These are phyloP conservation scores for Empis stercorea DNA, from an alignment of 2,888 invertebrate species.

Conservation along the genomic window DNA sequence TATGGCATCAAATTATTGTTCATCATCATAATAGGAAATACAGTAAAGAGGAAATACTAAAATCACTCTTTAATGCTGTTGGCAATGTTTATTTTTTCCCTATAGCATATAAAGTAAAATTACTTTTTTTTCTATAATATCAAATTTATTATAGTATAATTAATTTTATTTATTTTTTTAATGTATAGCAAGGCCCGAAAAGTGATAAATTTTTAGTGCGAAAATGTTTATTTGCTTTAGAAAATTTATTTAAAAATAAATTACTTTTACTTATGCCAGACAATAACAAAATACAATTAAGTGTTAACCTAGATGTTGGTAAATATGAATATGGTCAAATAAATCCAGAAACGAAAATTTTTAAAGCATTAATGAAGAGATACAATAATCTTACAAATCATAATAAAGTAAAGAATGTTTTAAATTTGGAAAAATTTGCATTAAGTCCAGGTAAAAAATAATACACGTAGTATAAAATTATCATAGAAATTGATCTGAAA, in stretches of 20 bases:
- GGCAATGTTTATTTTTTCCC: conserved; percentile 10
- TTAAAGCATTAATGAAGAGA: conserved; percentile 5
- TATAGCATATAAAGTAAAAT: conserved; percentile 10
- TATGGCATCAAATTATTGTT: conserved; percentile 5
- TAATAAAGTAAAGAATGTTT: conserved; percentile 8
- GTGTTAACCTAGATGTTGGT: conserved; percentile 6
- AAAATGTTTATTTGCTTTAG: conserved; percentile 6
- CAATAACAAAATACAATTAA: background rate
- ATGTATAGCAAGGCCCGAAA: background rate
- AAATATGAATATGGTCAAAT: conserved; percentile 11
- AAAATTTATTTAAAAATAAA: conserved; percentile 6
- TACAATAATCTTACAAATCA: conserved; percentile 4
- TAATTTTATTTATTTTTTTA: no score
- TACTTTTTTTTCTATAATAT: no score
- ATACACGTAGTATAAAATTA: no score
- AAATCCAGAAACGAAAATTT: conserved; percentile 9
- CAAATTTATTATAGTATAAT: no score
- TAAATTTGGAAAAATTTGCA: conserved; percentile 7
- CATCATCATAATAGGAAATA: conserved; percentile 4
- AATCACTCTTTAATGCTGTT: conserved; percentile 5
- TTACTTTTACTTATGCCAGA: conserved; percentile 2
- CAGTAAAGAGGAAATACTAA: conserved; percentile 5
- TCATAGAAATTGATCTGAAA: no score
- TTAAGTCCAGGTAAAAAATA: no score
- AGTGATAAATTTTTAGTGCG: conserved; percentile 7